These are phyloP conservation scores for Channa striata DNA, from an alignment of 2,797 vertebrate species.

Conservation along the genomic window DNA sequence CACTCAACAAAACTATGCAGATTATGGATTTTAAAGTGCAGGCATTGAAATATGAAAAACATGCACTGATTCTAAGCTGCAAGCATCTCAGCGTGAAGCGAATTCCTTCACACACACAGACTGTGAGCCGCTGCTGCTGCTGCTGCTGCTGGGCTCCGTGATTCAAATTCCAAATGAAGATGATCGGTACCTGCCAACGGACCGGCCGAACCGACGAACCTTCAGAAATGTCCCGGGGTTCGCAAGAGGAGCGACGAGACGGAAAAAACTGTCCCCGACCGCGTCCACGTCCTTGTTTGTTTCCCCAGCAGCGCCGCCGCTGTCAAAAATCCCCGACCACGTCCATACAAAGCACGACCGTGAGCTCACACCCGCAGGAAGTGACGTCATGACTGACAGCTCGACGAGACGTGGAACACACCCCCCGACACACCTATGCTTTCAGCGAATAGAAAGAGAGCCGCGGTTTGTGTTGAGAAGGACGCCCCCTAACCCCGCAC, in stretches of 20 bases:
- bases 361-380: slow-evolving; percentile 71
- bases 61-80: background rate
- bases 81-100: background rate
- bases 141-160: slow-evolving; percentile 36
- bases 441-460: slow-evolving; percentile 77
- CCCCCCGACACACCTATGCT: slow-evolving; percentile 84
- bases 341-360: slow-evolving; percentile 69
- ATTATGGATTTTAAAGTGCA: background rate
- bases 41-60: background rate
- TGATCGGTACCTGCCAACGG: slow-evolving; percentile 66
- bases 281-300: slow-evolving; percentile 72
- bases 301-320: slow-evolving; percentile 71
- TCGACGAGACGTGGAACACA: slow-evolving; percentile 18
- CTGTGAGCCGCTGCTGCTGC: slow-evolving; percentile 35
- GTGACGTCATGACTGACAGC: slow-evolving; percentile 67
- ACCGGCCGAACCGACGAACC: slow-evolving; percentile 72
- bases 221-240: slow-evolving; percentile 29
- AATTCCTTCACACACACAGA: slow-evolving; percentile 38
- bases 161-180: slow-evolving; percentile 28
- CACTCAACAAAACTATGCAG: background rate
- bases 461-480: slow-evolving; percentile 35
- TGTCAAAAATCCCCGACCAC: slow-evolving; percentile 83
- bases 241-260: slow-evolving; percentile 13
- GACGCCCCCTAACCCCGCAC: slow-evolving; percentile 68
- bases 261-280: slow-evolving; percentile 43